These are phyloP conservation scores for Keiferia lycopersicella DNA, from an alignment of 2,888 invertebrate species.

Conservation along the genomic window DNA sequence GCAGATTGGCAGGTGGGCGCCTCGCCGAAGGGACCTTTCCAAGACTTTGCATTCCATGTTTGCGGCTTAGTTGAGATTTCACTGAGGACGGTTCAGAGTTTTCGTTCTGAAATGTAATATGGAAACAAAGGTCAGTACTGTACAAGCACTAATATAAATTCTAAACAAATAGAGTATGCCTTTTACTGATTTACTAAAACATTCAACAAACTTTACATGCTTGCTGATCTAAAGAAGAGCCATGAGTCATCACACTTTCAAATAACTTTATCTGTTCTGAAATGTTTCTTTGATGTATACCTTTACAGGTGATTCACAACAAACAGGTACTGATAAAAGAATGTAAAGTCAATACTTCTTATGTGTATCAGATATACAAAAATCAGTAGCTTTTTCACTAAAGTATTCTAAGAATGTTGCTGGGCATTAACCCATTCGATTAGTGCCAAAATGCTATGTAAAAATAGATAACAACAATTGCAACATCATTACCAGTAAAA, in stretches of 20 bases:
- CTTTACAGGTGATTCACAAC: too few relatives aligned
- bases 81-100: constrained; percentile 93
- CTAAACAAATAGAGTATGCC: background rate
- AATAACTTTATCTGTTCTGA: too few relatives aligned
- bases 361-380: background rate
- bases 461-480: constrained; percentile 20
- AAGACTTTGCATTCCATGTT: constrained; percentile 99
- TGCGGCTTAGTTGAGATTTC: constrained; percentile 94
- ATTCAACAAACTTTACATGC: too few relatives aligned
- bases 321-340: too few relatives aligned
- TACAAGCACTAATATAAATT: constrained; percentile 17
- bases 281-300: too few relatives aligned
- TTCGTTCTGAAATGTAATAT: constrained; percentile 84
- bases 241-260: too few relatives aligned
- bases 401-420: constrained; percentile 19
- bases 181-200: background rate
- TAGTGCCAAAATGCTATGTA: constrained; percentile 25
- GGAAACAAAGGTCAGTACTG: background rate
- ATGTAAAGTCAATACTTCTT: background rate
- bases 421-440: constrained; percentile 9
- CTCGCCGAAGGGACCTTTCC: constrained; percentile 99
- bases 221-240: background rate
- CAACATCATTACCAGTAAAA: background rate
- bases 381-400: background rate
- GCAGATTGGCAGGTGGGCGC: constrained; percentile 99